Conservation (phyloP, 2,113 vertebrate species). For the Tichodroma muraria region DNA sequence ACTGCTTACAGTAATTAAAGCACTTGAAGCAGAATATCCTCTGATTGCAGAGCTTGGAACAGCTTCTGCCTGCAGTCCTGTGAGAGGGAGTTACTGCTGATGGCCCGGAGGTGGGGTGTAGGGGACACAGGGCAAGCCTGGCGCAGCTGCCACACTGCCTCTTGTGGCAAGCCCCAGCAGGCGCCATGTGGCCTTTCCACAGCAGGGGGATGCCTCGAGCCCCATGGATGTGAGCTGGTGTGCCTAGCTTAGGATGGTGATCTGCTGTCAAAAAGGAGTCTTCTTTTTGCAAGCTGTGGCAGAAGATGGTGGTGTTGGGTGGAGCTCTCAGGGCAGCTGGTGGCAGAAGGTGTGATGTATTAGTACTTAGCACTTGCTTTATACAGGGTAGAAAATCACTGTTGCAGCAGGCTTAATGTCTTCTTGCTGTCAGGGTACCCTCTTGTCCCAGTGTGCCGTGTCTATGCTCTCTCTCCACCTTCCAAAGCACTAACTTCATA, state of each 20-base stretch:
- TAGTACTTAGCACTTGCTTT: background rate
- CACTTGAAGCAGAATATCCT: background rate
- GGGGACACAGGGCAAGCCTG: background rate
- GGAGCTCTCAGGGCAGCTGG: background rate
- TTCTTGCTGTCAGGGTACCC: background rate
- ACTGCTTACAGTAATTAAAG: constrained; percentile 32
- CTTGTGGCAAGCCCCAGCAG: background rate
- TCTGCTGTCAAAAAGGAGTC: background rate
- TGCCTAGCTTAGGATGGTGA: background rate
- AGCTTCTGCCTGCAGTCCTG: background rate
- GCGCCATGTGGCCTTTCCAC: background rate
- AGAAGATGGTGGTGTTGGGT: background rate
- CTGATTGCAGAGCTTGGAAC: background rate
- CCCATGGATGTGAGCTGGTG: background rate
- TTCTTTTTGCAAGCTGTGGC: background rate
- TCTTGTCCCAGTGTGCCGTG: accelerated
- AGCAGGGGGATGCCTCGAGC: background rate
- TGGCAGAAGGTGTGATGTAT: background rate
- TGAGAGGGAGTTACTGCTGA: background rate
- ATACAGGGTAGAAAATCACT: background rate
- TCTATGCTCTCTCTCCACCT: background rate
- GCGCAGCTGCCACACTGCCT: background rate
- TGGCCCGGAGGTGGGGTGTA: background rate
- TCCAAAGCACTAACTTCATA: background rate
- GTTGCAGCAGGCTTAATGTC: background rate